phyloP scores from a whole-genome alignment of 2,888 invertebrate genomes.

The Xanthia togata region DNA sequence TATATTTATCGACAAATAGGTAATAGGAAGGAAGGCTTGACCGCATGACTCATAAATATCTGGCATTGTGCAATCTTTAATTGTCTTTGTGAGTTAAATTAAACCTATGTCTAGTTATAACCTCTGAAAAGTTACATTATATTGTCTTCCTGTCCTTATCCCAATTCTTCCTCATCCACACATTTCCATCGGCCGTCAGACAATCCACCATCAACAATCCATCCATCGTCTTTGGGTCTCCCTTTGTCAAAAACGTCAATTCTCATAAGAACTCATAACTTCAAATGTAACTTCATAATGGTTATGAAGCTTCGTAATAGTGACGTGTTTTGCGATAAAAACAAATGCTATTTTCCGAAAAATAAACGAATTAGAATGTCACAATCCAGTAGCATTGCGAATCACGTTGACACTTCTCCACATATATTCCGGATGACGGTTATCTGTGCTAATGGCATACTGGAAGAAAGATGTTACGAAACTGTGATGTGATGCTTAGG shows the following conservation, averaged over 20 bases:
- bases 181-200: neutral
- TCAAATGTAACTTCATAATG: too few relatives aligned
- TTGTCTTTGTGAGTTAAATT: neutral
- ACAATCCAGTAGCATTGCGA: conserved; percentile 20
- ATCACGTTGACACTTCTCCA: conserved; percentile 39
- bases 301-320: conserved; percentile 15
- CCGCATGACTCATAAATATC: neutral
- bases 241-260: neutral
- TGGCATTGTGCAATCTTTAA: conserved; percentile 3
- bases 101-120: neutral
- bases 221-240: neutral
- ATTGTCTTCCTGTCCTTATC: neutral
- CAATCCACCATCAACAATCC: neutral
- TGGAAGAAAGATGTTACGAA: conserved; percentile 67
- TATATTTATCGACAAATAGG: conserved; percentile 15
- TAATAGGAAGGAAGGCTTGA: conserved; percentile 1
- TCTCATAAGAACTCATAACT: too few relatives aligned
- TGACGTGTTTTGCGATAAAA: neutral
- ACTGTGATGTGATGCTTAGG: conserved; percentile 58
- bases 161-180: neutral
- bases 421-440: conserved; percentile 46
- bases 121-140: neutral
- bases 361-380: conserved; percentile 30
- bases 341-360: neutral
- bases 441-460: conserved; percentile 60